These are phyloP conservation scores for Nettapus auritus DNA, from an alignment of 2,113 vertebrate species.

Conservation along the genomic window DNA sequence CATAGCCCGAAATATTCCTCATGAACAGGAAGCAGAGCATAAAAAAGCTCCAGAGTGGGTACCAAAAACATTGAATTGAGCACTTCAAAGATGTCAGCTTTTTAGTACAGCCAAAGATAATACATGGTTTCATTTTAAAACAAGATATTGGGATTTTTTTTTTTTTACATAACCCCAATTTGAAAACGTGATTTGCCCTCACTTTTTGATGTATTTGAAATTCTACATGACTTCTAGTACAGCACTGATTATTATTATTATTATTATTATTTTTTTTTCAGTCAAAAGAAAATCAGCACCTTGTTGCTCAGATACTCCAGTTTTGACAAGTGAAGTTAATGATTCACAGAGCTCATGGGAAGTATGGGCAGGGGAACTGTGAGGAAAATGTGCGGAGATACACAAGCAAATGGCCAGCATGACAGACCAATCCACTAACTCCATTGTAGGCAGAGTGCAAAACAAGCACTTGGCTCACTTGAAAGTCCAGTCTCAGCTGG, in stretches of 20 bases:
- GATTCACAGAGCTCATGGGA: not conserved
- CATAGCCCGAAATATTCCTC: not conserved
- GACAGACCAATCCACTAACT: not conserved
- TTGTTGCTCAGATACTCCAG: not conserved
- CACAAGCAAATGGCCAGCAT: not conserved
- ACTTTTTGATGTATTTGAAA: not conserved
- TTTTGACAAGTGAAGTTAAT: not conserved
- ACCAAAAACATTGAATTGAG: not conserved
- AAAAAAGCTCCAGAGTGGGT: not conserved
- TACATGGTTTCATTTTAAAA: not conserved
- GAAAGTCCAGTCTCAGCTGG: not conserved
- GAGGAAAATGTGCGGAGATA: not conserved
- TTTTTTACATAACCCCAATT: not conserved
- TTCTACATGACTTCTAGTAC: not conserved
- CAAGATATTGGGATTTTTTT: not conserved
- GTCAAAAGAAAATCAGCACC: not conserved
- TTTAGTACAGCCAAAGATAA: not conserved
- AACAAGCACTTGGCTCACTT: not conserved
- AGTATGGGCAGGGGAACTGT: not conserved
- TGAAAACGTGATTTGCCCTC: not conserved
- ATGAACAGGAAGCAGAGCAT: not conserved
- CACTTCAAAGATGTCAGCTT: not conserved
- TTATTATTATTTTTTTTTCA: not conserved
- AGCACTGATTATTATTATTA: not conserved
- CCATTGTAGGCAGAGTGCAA: not conserved